Base-by-base conservation (phyloP, 2,888 invertebrate species). In the Pelosia muscerda region DNA sequence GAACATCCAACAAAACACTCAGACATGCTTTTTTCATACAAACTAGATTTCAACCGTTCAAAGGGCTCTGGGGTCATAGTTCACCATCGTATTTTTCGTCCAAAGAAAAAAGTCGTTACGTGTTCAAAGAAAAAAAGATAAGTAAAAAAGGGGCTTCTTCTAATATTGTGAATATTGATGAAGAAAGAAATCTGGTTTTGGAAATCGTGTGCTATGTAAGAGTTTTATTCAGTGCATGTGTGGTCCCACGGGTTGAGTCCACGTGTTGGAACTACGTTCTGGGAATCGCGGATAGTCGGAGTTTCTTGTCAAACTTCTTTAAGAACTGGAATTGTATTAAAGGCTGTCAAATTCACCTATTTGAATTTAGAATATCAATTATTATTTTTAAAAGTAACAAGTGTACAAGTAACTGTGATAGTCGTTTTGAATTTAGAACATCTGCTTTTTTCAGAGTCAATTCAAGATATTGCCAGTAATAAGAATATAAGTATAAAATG, bases 131-230 rank as follows among this genome's bases (percentile, higher is more conserved):
- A 90, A 92, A 67, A 89, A 86, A 83, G 83, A 78, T 81, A 78
- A 79, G 82, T 84, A 91, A 93, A 94, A 93, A 92, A 91, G 93
- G 94, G 93, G 92, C 92, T 92, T 91, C 93, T 85, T 87, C 88
- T 90, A 89, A 93, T 94, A 95, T 95, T 92, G 94, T 95, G 95
- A 94, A 95, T 95, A 95, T 95, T 94, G 94, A 95, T 95, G 93
- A 93, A 94, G 94, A 94, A 94, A 89, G 87, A 81, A 92, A 94
- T 94, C 95, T 90, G 92, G 95, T 95, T 94, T 91, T 90, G 70
- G 87, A 86, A 91, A 90, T 90, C 86, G 87, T 83, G 83, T 86
- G 84, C 81, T 83, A 85, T 84, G 79, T 49, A 49, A 79, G 77
- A 82, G 85, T 85, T 86, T 87, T 82, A 87, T 91, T 88, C 85